A percentile compares a stretch with the other conserved stretches of the same genome.
Evolutionary conservation across 1,140 invertebrate genomes (phyloP).

Genomic region (Onthophagus taurus): DNA sequence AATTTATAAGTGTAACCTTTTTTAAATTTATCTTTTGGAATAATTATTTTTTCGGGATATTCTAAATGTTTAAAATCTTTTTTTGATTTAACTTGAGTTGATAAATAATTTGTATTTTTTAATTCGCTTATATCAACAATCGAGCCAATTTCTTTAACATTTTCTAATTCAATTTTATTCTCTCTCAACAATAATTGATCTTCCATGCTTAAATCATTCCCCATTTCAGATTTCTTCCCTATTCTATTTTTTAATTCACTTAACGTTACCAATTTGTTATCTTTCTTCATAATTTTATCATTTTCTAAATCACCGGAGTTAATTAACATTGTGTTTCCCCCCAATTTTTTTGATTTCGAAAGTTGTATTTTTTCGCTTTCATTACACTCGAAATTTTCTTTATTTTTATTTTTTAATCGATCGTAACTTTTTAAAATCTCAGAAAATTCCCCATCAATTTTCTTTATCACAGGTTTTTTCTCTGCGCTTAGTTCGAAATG

Average conservation of each 20-base stretch:
- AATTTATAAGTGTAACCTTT: constrained; percentile 57
- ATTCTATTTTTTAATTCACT: constrained; percentile 28
- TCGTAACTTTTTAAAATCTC: constrained; percentile 38
- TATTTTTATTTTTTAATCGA: constrained; percentile 27
- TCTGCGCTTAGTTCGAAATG: constrained; percentile 15
- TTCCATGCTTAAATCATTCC: constrained; percentile 12
- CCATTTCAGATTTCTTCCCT: constrained; percentile 24
- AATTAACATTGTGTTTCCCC: too few relatives aligned
- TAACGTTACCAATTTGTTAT: too few relatives aligned
- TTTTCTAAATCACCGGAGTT: constrained; percentile 23
- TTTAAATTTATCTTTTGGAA: constrained; percentile 50
- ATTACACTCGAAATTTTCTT: not conserved
- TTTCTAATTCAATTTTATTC: too few relatives aligned
- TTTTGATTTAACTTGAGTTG: not conserved
- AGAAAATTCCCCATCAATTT: constrained; percentile 33
- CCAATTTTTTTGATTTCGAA: too few relatives aligned
- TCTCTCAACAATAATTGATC: too few relatives aligned
- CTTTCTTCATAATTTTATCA: constrained; percentile 3
- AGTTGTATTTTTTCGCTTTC: not conserved
- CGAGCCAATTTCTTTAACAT: too few relatives aligned
- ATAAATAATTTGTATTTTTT: constrained; percentile 2
- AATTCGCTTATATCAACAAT: constrained; percentile 1
- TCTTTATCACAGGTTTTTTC: not conserved
- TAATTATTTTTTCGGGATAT: constrained; percentile 52
- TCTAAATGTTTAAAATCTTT: constrained; percentile 24